A percentile compares a stretch with the other conserved stretches of the same genome.
Conservation (phyloP, 2,888 invertebrate genomes). For the Agrotis ipsilon region DNA sequence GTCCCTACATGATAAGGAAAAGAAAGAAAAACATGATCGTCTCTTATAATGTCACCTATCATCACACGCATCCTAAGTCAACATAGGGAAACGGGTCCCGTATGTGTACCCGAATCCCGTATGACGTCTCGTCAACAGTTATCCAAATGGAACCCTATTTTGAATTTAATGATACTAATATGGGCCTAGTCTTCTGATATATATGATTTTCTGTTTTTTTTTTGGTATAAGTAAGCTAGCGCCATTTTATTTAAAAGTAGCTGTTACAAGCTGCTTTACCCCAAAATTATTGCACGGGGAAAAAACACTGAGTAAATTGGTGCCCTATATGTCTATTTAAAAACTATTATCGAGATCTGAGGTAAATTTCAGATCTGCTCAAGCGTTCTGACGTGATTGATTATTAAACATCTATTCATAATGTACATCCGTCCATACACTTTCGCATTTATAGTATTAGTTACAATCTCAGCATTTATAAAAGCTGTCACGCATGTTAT, state of each 20-base stretch:
- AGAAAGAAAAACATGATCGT: slow-evolving; percentile 39
- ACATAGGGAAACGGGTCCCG: slow-evolving; percentile 37
- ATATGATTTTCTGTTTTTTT: neutral
- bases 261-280: no score
- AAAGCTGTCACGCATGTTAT: neutral
- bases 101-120: slow-evolving; percentile 1
- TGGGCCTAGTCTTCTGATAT: slow-evolving; percentile 9
- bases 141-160: slow-evolving; percentile 4
- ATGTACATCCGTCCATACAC: no score
- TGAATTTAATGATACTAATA: slow-evolving; percentile 7
- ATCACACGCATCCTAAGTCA: slow-evolving; percentile 51
- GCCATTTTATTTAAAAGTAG: no score
- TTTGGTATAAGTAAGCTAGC: no score
- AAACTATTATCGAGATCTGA: no score
- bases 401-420: no score
- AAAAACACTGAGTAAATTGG: no score
- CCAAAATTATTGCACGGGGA: no score
- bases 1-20: slow-evolving; percentile 19
- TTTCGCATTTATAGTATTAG: neutral
- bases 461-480: no score
- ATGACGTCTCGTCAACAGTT: slow-evolving; percentile 11
- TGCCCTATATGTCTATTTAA: no score
- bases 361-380: no score
- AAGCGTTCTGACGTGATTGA: no score
- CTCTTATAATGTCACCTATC: slow-evolving; percentile 35